A percentile compares a stretch with the other conserved stretches of the same genome.
Evolutionary conservation across 2,113 vertebrate species (phyloP).

Genomic region (Laticauda colubrina): DNA sequence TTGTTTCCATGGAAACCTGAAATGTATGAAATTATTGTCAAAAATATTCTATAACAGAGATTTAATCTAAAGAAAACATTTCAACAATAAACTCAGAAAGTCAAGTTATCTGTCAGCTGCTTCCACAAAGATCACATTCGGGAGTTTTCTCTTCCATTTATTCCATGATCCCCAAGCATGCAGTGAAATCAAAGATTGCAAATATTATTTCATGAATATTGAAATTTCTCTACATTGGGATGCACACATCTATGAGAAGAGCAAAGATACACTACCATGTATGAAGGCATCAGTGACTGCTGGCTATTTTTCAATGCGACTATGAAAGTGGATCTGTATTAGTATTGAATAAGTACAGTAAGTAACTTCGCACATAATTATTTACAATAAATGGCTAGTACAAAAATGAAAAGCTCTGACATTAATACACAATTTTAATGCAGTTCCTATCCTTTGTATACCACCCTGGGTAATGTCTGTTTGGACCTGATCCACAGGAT

Average conservation of each 20-base stretch:
- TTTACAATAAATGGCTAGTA: not conserved
- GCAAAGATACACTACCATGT: not conserved
- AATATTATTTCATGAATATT: not conserved
- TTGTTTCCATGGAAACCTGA: constrained; percentile 21
- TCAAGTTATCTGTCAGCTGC: not conserved
- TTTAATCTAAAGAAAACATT: constrained; percentile 16
- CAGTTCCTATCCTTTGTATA: not conserved
- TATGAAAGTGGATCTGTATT: not conserved
- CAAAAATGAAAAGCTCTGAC: not conserved
- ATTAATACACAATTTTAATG: not conserved
- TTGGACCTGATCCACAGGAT: not conserved
- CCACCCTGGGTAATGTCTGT: not conserved
- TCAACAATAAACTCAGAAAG: not conserved
- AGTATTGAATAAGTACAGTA: not conserved
- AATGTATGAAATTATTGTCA: constrained; percentile 5
- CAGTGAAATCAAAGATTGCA: not conserved
- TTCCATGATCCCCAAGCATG: not conserved
- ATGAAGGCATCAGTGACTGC: not conserved
- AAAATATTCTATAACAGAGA: not conserved
- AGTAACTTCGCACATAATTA: not conserved
- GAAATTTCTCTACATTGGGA: not conserved
- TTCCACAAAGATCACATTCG: not conserved
- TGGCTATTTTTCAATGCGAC: not conserved
- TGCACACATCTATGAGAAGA: not conserved
- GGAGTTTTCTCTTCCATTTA: not conserved